Percentiles rank a stretch among this genome's conserved stretches.
Evolutionary conservation across 2,797 vertebrate genomes (phyloP).

Genomic region (Margarornis squamiger): DNA sequence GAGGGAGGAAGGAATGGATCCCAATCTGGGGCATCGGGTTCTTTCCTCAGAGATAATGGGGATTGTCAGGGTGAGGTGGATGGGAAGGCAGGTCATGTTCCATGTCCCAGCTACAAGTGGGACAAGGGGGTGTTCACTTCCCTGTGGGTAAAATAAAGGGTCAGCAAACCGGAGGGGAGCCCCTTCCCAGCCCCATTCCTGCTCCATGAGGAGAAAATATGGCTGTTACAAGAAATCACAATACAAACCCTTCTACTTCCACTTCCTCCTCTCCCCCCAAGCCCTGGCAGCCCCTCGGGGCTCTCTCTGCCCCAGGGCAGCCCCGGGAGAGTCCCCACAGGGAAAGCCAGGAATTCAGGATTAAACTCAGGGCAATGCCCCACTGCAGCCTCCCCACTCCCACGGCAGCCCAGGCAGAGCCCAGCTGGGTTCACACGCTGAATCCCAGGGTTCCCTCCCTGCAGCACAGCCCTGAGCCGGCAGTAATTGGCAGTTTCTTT

Average conservation of each 20-base stretch:
- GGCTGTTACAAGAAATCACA: neutral
- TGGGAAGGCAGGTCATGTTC: neutral
- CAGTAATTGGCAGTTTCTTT: neutral
- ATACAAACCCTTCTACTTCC: neutral
- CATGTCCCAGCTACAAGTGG: accelerated
- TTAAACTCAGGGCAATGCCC: neutral
- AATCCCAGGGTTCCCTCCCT: neutral
- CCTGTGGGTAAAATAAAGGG: neutral
- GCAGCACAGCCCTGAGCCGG: neutral
- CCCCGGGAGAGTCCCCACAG: neutral
- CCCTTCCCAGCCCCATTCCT: neutral
- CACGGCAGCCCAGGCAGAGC: neutral
- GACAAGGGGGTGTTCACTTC: neutral
- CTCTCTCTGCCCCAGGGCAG: neutral
- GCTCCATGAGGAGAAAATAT: accelerated
- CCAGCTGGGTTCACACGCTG: neutral
- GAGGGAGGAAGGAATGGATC: neutral
- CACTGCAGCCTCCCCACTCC: neutral
- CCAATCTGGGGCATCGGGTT: neutral
- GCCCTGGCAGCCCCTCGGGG: neutral
- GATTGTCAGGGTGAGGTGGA: neutral
- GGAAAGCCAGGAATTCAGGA: neutral
- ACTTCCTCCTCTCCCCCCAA: neutral
- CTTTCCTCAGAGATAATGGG: neutral
- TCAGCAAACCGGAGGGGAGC: neutral